Percentiles rank a stretch among this genome's conserved stretches.
These are phyloP conservation scores for Festucalex cinctus DNA, from an alignment of 2,113 vertebrate genomes.

Conservation along the genomic window DNA sequence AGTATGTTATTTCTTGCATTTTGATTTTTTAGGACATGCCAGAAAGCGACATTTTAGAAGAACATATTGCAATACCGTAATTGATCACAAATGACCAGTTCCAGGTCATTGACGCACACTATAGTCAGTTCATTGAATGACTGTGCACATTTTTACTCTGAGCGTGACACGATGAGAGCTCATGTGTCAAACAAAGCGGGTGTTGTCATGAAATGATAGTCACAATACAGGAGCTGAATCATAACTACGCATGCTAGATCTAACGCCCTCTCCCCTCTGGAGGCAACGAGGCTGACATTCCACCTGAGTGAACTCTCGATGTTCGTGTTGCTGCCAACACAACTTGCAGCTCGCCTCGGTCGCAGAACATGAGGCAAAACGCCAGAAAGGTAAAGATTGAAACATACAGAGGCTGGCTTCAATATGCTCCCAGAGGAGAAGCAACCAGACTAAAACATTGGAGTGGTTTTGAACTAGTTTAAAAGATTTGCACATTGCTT, in stretches of 20 bases:
- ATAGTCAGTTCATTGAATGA: constrained; percentile 19
- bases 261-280: constrained; percentile 24
- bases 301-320: constrained; percentile 30
- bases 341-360: constrained; percentile 29
- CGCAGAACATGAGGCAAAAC: constrained; percentile 3
- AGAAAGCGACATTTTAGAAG: not conserved
- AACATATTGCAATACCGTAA: not conserved
- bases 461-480: constrained; percentile 29
- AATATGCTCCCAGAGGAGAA: constrained; percentile 41
- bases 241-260: constrained; percentile 43
- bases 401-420: constrained; percentile 16
- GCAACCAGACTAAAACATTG: constrained; percentile 36
- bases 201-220: constrained; percentile 33
- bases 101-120: constrained; percentile 11
- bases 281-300: constrained; percentile 43
- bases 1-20: no score
- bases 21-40: not conserved
- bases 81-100: constrained; percentile 1
- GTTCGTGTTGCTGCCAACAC: constrained; percentile 31
- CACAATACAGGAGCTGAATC: constrained; percentile 47
- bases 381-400: constrained; percentile 17
- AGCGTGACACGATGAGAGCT: constrained; percentile 31
- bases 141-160: constrained; percentile 24
- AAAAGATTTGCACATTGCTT: constrained; percentile 61
- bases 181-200: constrained; percentile 56